Base-by-base conservation (phyloP, 2,113 vertebrate species). In the Gobiocypris rarus region DNA sequence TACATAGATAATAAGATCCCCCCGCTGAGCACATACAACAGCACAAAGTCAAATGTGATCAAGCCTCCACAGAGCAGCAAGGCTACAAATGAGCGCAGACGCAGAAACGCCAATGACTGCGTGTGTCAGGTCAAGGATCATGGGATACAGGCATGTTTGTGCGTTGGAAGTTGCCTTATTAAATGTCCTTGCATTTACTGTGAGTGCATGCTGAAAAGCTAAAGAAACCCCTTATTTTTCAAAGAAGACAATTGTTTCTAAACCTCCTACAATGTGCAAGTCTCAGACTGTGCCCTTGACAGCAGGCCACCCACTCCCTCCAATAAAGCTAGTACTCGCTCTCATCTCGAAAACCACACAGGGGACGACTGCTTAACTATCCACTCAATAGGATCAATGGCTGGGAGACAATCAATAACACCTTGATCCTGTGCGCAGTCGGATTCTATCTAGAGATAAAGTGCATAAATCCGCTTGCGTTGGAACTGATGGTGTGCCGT, bases 371-470 rank as follows among this genome's bases (percentile, higher is more conserved):
- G 91, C 92, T 92, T 93, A 93, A 81, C 88, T 85, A 83, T 82
- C 56, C 86, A 45, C 93, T 94, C 92, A 90, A 93, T 93, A 90
- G 87, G 86, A 91, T 91, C 84, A 90, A 85, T 90, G 86, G 83
- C 88, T 88, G 90, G 89, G 86, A 91, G 89, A 82, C 77, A 87
- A 93, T 94, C 93, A 90, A 94, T 94, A 89, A 89, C 61, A 71
- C 82, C 76, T 86, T 88, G 81, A 88, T 86, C 84, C 70, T 78
- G 81, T 65, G 70, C 10, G 28, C 59, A 76, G 81, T 50, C 31
- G 26, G 71, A 80, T 83, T 76, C 76, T 28, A 28, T 75, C 28
- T 28, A 45, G 81, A 86, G 84, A 82, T 83, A 88, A 83, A 88
- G 81, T 74, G 63, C 82, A 78, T 85, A 83, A 87, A 81, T 88